A percentile compares a stretch with the other conserved stretches of the same genome.
Conservation (phyloP, 1,140 invertebrate genomes). For the Ptiloglossa arizonensis region DNA sequence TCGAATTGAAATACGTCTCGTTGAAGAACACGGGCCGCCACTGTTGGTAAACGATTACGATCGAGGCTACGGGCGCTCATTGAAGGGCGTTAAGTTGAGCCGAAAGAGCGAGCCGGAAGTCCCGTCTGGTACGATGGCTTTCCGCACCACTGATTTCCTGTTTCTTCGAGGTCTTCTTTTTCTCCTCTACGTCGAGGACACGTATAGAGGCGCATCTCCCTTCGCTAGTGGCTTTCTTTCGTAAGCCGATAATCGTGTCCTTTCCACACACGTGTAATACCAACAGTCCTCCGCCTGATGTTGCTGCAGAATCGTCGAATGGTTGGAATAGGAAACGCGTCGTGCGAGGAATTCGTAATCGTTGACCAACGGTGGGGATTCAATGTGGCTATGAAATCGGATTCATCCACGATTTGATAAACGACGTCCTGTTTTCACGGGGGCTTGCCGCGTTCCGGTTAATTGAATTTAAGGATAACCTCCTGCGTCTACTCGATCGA, state of each 20-base stretch:
- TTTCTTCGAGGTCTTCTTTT: conserved; percentile 55
- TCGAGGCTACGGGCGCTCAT: neutral
- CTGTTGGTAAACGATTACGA: neutral
- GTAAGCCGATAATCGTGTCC: conserved; percentile 36
- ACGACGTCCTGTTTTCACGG: conserved; percentile 31
- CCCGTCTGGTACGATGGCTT: conserved; percentile 54
- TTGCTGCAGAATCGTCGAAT: conserved; percentile 24
- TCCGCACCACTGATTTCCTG: conserved; percentile 63
- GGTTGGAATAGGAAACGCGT: conserved; percentile 44
- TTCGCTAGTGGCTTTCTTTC: conserved; percentile 13
- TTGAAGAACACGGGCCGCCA: neutral
- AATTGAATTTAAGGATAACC: conserved; percentile 37
- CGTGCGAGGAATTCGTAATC: conserved; percentile 66
- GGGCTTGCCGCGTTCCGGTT: conserved; percentile 39
- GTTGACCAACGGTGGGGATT: neutral
- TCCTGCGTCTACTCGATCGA: neutral
- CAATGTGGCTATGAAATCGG: conserved; percentile 27
- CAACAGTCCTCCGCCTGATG: conserved; percentile 4
- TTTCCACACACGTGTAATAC: conserved; percentile 10
- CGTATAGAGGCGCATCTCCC: conserved; percentile 61
- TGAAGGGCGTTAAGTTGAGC: neutral
- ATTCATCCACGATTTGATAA: conserved; percentile 55
- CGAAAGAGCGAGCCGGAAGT: conserved; percentile 54
- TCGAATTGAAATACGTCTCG: too few relatives aligned
- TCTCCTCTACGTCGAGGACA: conserved; percentile 39